Evolutionary conservation across 1,140 invertebrate genomes (phyloP), one percentile per base, ranked within the genome.

Genomic region (Aphelinus atriplicis): DNA sequence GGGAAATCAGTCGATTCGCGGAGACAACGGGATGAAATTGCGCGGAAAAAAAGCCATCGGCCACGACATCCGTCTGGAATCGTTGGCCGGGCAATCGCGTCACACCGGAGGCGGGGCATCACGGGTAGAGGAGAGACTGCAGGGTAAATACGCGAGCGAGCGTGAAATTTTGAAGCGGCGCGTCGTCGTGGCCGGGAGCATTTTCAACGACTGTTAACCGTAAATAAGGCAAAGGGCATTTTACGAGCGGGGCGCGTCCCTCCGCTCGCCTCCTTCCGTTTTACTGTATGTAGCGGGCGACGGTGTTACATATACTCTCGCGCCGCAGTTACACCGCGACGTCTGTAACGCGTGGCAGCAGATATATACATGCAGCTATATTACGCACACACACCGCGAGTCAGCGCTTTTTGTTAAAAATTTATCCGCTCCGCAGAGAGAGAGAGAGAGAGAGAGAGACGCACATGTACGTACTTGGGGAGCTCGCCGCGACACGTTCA

Each of bases 351-450:
- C 66, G 66, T 45, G 66, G 26, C 26, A 26, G 26, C 26, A 26
- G 26, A 26, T 26, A 26, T 26, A 26, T 26, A 26, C 26, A 26
- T 26, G 26, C 26, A 26, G 51, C 0, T 4, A 4, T 53, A 53
- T 53, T 53, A 53, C 51, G 51, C 51, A 9, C 51, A 53, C 26
- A 26, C 61, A 26, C 51, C 10, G 51, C 26, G 78, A 82, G 79
- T 81, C 80, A 78, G 81, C 78, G 77, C 76, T 78, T 81, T 82
- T 82, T 81, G 75, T 82, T 80, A 81, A 82, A 80, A 81, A 81
- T 82, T 82, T 81, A 82, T 80, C 80, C 79, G 73, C 71, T 79
- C 80, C 75, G 80, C 73, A 26, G 26, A 26, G 26, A 26, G 26
- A 26, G 26, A 26, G 26, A 26, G 26, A 26, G 26, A 26, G 26